These are phyloP conservation scores for Planiliza haematocheilus DNA, from an alignment of 2,113 vertebrate genomes.

Conservation along the genomic window DNA sequence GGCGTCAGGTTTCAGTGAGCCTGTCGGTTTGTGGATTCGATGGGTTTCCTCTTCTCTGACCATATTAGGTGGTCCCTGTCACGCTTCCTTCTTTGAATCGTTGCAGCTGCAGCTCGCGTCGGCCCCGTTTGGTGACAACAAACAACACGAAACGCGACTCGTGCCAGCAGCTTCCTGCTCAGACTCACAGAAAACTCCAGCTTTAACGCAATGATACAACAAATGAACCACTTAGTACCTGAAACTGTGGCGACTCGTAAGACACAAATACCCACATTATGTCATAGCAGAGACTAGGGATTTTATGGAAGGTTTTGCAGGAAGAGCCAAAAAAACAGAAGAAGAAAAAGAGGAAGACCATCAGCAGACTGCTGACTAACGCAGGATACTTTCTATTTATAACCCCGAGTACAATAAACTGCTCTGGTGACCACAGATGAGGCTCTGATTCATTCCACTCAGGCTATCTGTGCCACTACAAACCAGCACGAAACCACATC, in stretches of 20 bases:
- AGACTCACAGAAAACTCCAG: not conserved
- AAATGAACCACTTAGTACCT: not conserved
- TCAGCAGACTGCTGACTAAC: not conserved
- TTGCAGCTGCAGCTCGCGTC: conserved; percentile 63
- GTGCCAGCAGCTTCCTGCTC: conserved; percentile 26
- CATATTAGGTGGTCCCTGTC: conserved; percentile 65
- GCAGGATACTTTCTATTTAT: conserved; percentile 13
- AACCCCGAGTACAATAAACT: not conserved
- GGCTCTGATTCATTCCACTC: not conserved
- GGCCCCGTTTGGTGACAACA: conserved; percentile 26
- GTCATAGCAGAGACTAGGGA: not conserved
- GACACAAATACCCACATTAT: not conserved
- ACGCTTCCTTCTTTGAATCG: conserved; percentile 38
- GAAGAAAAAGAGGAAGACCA: not conserved
- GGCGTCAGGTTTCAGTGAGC: conserved; percentile 2
- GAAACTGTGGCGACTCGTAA: not conserved
- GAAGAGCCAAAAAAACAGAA: not conserved
- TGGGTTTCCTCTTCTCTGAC: conserved; percentile 18
- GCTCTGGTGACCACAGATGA: conserved; percentile 7
- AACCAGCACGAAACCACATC: not conserved
- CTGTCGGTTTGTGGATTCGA: not conserved
- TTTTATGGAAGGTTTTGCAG: not conserved
- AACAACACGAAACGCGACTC: conserved; percentile 19
- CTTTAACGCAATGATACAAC: not conserved
- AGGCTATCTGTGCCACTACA: conserved; percentile 22